phyloP scores from a whole-genome alignment of 2,113 vertebrate species.

The Orientallactaga bullata region DNA sequence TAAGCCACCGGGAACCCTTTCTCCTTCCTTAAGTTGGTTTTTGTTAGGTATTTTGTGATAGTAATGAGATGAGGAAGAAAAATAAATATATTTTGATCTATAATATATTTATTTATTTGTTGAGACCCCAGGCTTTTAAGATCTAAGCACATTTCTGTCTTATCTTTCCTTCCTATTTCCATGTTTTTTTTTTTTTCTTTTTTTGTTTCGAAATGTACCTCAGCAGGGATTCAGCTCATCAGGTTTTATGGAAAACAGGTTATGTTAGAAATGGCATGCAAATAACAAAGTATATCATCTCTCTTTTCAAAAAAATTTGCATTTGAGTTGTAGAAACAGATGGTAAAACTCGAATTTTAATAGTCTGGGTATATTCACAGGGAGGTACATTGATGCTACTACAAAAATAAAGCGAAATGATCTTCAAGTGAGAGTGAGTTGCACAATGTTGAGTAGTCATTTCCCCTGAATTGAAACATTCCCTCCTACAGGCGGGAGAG shows the following conservation, averaged over 20 bases:
- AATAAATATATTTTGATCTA: not conserved
- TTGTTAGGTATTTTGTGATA: not conserved
- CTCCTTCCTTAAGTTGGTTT: not conserved
- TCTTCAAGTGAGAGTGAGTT: not conserved
- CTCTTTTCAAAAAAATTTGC: not conserved
- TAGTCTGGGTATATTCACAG: not conserved
- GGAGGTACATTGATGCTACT: not conserved
- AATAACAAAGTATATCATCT: slow-evolving; percentile 35
- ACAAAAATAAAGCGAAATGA: not conserved
- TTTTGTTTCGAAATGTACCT: not conserved
- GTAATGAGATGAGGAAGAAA: not conserved
- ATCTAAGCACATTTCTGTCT: not conserved
- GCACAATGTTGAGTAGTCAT: not conserved
- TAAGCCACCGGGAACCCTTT: not conserved
- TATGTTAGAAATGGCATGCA: not conserved
- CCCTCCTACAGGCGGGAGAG: too few relatives aligned
- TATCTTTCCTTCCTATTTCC: not conserved
- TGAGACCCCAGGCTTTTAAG: not conserved
- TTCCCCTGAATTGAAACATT: not conserved
- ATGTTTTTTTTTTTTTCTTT: too few relatives aligned
- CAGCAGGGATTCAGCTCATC: not conserved
- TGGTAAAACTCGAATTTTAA: slow-evolving; percentile 42
- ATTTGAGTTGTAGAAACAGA: slow-evolving; percentile 30
- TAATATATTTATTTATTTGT: not conserved
- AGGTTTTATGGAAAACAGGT: not conserved